Base-by-base conservation (phyloP, 2,888 invertebrate genomes). In the Exephanes ischioxanthus region DNA sequence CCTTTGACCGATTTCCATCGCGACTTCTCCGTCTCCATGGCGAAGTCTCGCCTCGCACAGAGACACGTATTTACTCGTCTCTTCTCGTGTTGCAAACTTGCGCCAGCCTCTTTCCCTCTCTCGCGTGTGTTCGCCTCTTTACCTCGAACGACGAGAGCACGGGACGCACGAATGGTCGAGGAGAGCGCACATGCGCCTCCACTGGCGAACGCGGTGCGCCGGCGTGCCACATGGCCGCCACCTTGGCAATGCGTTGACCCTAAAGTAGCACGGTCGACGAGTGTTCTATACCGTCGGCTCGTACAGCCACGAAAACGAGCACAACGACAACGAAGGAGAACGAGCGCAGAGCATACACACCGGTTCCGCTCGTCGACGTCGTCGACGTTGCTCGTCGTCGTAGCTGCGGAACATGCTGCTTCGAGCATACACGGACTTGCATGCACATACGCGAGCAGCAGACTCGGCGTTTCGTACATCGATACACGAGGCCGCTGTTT, bases 241-340 rank as follows among this genome's bases (percentile, higher is more conserved):
- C 92, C 92, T 92, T 92, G 92, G 92, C 92, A 92, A 92, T 92
- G 92, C 92, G 92, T 92, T 92, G 92, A 92, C 92, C 92, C 92
- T 92, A 92, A 92, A 92, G 91, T 90, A 86, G 89, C 89, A 85
- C 89, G 87, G 80, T 76, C 84, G 83, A 75, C 86, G 85, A 70
- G 79, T 83, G 63, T 77, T 78, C 63, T 66, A 75, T 79, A 85
- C n/a, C 26, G 33, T 30, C 3, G 45, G 48, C 53, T 26, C 67
- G 53, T 67, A 85, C 77, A 48, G 73, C 61, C 3, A 61, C 61
- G 61, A 61, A 61, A 61, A 61, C 61, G 61, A 61, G 58, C 58
- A 61, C 58, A 22, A 16, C 22, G 72, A 73, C 73, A 48, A 73
- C 37, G 41, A 76, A 76, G 79, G 71, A 67, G 83, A 82, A 19